Evolutionary conservation across 2,113 vertebrate species (phyloP).

Genomic region (Python bivittatus): DNA sequence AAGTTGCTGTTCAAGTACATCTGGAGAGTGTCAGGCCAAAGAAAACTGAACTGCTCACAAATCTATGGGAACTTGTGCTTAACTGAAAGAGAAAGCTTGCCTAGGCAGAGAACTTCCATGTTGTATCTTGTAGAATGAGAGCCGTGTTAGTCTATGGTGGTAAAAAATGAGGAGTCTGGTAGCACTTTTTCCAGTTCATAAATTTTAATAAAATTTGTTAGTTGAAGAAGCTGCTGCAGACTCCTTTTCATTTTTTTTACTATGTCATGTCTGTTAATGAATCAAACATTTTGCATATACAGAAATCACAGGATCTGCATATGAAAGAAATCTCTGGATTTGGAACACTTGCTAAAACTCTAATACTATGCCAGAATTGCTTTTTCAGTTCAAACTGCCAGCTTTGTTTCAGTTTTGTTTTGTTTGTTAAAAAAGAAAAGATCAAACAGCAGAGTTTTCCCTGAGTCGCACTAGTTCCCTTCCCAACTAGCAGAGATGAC

Average conservation of each 20-base stretch:
- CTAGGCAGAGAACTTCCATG: neutral
- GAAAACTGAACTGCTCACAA: neutral
- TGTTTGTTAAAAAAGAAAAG: neutral
- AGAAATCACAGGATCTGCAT: neutral
- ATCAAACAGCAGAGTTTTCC: neutral
- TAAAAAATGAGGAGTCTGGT: neutral
- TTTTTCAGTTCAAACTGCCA: neutral
- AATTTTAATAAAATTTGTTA: neutral
- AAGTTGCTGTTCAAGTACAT: neutral
- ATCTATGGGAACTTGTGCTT: neutral
- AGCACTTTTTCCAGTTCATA: neutral
- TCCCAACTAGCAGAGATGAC: neutral
- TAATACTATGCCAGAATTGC: neutral
- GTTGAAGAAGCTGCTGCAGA: neutral
- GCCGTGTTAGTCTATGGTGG: neutral
- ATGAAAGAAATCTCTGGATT: neutral
- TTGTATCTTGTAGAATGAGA: neutral
- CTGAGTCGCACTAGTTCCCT: neutral
- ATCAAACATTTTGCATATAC: neutral
- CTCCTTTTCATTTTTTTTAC: neutral
- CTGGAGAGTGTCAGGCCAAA: neutral
- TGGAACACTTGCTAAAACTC: neutral
- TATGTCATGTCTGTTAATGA: neutral
- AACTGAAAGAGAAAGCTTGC: neutral
- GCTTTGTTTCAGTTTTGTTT: neutral